Evolutionary conservation across 1,140 invertebrate species (phyloP).

Genomic region (Lepidotrigona ventralis): DNA sequence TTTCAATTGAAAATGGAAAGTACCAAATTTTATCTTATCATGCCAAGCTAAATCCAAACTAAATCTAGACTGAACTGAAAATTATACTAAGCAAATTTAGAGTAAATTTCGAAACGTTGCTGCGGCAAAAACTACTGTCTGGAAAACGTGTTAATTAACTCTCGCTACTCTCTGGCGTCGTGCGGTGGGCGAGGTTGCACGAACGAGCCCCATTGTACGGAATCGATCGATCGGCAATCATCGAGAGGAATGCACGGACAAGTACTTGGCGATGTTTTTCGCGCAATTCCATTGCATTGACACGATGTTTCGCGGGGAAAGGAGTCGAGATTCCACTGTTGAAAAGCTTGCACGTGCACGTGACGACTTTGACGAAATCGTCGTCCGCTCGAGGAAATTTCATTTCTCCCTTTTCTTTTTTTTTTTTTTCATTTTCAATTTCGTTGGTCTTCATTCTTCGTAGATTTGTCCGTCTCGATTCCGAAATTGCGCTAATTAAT

Average conservation of each 20-base stretch:
- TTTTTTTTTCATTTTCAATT: not conserved
- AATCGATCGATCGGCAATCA: conserved; percentile 44
- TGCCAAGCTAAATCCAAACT: too few species aligned
- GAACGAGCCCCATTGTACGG: conserved; percentile 24
- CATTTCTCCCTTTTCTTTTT: not conserved
- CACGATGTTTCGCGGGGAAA: not conserved
- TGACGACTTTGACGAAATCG: not conserved
- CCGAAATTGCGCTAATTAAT: too few species aligned
- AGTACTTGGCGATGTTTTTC: conserved; percentile 25
- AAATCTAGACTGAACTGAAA: too few species aligned
- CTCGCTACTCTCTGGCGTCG: not conserved
- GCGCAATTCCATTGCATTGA: conserved; percentile 13
- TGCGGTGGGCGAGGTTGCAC: not conserved
- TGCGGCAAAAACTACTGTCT: not conserved
- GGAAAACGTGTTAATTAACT: conserved; percentile 15
- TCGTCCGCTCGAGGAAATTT: not conserved
- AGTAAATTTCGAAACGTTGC: not conserved
- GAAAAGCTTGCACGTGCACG: not conserved
- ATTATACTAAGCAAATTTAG: not conserved
- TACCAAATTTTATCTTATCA: too few species aligned
- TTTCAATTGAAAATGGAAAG: too few species aligned
- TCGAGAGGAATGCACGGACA: conserved; percentile 37
- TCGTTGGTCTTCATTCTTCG: too few species aligned
- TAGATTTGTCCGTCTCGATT: too few species aligned
- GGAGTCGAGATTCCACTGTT: not conserved